phyloP scores from a whole-genome alignment of 2,113 vertebrate species.

The Sialia sialis region DNA sequence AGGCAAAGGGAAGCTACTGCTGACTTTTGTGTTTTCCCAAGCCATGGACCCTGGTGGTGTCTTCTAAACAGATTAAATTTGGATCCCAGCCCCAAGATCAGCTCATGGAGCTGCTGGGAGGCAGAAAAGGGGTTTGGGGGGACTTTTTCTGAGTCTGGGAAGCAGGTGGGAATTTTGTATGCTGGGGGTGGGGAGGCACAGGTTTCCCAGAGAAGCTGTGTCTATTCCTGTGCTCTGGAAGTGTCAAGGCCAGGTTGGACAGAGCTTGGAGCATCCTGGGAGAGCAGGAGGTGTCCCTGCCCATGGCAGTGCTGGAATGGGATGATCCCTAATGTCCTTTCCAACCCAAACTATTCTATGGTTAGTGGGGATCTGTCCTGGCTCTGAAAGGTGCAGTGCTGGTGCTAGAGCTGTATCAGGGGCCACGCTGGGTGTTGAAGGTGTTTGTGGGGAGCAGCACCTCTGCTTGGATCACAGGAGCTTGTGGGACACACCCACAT shows the following conservation, averaged over 20 bases:
- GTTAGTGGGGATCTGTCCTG: background rate
- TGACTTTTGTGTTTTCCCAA: background rate
- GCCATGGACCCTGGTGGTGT: rapidly evolving
- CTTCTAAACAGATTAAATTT: background rate
- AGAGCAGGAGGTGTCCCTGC: rapidly evolving
- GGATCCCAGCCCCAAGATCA: background rate
- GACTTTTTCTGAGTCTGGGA: background rate
- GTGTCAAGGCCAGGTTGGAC: rapidly evolving
- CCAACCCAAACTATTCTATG: background rate
- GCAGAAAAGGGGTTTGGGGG: background rate
- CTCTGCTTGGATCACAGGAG: rapidly evolving
- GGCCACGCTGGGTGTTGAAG: background rate
- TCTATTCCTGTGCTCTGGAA: background rate
- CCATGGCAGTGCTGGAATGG: background rate
- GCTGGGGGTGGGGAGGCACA: background rate
- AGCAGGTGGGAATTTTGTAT: background rate
- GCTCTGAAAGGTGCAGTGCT: background rate
- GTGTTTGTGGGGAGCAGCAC: background rate
- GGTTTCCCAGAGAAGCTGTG: background rate
- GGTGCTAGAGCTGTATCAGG: background rate
- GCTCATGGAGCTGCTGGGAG: background rate
- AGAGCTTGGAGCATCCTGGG: rapidly evolving
- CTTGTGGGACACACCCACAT: rapidly evolving
- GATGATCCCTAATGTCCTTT: background rate
- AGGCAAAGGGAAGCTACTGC: background rate